These are phyloP conservation scores for Callionymus lyra DNA, from an alignment of 2,113 vertebrate genomes.

Conservation along the genomic window DNA sequence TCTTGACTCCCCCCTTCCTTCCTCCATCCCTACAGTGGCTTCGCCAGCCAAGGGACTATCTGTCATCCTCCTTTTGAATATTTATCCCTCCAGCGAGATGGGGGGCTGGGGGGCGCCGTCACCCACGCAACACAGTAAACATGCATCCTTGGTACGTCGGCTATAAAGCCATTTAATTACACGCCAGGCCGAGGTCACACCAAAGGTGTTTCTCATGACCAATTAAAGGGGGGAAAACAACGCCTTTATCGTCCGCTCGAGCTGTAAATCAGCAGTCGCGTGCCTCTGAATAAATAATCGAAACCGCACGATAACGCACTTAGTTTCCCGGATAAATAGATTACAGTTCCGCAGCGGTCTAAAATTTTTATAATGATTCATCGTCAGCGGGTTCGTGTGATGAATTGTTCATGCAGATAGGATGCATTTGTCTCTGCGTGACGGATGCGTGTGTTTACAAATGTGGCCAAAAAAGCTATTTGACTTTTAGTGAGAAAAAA, in stretches of 20 bases:
- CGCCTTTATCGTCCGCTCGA: constrained; percentile 11
- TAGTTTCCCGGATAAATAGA: constrained; percentile 1
- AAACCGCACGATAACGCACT: constrained; percentile 1
- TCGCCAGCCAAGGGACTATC: constrained; percentile 29
- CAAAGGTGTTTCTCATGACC: constrained; percentile 38
- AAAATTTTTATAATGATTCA: constrained; percentile 5
- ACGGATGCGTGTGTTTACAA: constrained; percentile 12
- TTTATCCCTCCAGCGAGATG: constrained; percentile 39
- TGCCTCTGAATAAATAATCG: not conserved
- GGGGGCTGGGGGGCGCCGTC: constrained; percentile 12
- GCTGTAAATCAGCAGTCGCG: too few relatives aligned
- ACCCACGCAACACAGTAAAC: constrained; percentile 6
- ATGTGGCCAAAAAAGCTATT: too few relatives aligned
- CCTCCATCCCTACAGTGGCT: constrained; percentile 15
- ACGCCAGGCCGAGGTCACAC: constrained; percentile 20
- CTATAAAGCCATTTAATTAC: constrained; percentile 57
- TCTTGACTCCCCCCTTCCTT: constrained; percentile 1
- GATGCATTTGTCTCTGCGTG: constrained; percentile 15
- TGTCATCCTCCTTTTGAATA: constrained; percentile 51
- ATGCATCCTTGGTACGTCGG: constrained; percentile 22
- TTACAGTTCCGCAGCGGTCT: constrained; percentile 1
- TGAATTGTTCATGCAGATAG: constrained; percentile 9
- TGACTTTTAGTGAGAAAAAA: too few relatives aligned
- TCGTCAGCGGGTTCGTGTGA: not conserved
- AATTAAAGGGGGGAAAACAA: constrained; percentile 39